Conservation (phyloP, 2,888 invertebrate species). For the Julus scandinavius region DNA sequence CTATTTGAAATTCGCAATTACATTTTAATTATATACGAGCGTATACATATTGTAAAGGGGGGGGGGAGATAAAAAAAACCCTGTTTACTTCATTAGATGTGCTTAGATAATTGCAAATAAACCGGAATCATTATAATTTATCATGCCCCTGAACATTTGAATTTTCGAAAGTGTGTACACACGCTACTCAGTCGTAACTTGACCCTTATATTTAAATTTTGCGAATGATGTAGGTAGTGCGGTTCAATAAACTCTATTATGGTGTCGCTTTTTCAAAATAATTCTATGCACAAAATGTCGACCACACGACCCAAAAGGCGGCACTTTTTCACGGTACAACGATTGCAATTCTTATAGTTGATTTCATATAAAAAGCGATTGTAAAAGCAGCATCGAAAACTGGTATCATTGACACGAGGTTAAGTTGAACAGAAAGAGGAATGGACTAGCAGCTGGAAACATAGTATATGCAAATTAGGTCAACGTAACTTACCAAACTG, state of each 20-base stretch:
- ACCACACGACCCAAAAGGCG: not conserved
- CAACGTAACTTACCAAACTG: not conserved
- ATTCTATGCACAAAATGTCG: not conserved
- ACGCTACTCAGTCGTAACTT: conserved; percentile 21
- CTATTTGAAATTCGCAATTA: conserved; percentile 38
- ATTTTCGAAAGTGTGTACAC: not conserved
- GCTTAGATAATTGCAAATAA: conserved; percentile 39
- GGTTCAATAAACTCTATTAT: not conserved
- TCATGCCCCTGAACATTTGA: conserved; percentile 22
- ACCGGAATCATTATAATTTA: conserved; percentile 43
- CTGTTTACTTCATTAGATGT: not conserved
- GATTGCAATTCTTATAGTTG: conserved; percentile 17
- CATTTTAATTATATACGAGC: conserved; percentile 2
- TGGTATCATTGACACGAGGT: conserved; percentile 14
- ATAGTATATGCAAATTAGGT: not conserved
- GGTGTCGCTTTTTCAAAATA: not conserved
- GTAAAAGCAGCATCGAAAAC: not conserved
- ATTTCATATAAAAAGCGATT: not conserved
- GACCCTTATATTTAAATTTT: conserved; percentile 6
- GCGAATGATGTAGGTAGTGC: not conserved
- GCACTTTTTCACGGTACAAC: not conserved
- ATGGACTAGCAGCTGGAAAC: not conserved
- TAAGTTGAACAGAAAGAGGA: not conserved
- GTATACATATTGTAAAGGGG: not conserved
- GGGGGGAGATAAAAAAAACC: not conserved